Conservation (phyloP, 2,888 invertebrate genomes). For the Eledona agricola region DNA sequence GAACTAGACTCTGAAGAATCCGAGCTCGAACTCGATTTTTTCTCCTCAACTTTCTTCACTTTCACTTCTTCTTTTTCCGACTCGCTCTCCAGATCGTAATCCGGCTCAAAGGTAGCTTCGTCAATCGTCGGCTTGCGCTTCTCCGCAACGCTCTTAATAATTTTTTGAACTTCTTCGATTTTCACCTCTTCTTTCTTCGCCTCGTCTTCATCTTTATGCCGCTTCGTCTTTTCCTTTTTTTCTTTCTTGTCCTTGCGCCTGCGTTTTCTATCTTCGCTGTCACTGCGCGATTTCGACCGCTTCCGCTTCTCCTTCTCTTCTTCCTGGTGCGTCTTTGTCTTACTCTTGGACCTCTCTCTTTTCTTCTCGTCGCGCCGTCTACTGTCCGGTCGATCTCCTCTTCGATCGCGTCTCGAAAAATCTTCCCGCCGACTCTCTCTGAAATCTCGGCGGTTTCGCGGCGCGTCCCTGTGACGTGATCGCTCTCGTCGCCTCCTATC, state of each 20-base stretch:
- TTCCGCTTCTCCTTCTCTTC: conserved; percentile 44
- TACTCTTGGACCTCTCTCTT: conserved; percentile 31
- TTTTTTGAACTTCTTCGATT: conserved; percentile 53
- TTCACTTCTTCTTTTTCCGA: conserved; percentile 68
- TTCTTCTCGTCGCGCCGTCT: conserved; percentile 36
- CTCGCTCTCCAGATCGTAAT: conserved; percentile 76
- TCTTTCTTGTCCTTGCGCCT: conserved; percentile 62
- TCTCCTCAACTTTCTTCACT: conserved; percentile 50
- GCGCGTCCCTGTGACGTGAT: conserved; percentile 54
- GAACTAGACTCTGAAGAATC: conserved; percentile 56
- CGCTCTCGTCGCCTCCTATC: conserved; percentile 50
- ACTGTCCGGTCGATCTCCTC: conserved; percentile 31
- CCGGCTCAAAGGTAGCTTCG: conserved; percentile 78
- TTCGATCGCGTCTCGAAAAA: conserved; percentile 26
- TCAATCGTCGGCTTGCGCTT: conserved; percentile 74
- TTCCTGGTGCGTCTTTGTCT: conserved; percentile 29
- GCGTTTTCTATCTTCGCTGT: conserved; percentile 50
- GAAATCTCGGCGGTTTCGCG: conserved; percentile 56
- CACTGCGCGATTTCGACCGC: conserved; percentile 50
- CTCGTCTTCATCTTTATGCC: conserved; percentile 51
- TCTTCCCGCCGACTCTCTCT: conserved; percentile 47
- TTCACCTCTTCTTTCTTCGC: conserved; percentile 43
- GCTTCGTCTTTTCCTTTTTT: conserved; percentile 61
- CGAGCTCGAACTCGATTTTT: conserved; percentile 60
- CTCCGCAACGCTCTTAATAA: conserved; percentile 54